Evolutionary conservation across 2,797 vertebrate species (phyloP).

Genomic region (Holocentrus rufus): DNA sequence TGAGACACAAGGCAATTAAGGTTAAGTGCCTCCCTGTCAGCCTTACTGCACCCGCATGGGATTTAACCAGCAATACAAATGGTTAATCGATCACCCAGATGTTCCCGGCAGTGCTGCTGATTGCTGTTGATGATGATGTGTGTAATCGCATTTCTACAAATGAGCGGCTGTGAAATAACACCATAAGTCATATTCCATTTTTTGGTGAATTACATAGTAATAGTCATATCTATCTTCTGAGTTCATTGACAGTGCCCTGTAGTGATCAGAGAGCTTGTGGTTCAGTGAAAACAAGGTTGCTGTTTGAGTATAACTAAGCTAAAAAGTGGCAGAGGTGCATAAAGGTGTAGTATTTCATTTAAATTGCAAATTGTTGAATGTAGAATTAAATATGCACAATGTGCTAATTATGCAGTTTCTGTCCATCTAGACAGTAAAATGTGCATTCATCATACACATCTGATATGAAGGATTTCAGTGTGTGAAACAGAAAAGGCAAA

Average conservation of each 20-base stretch:
- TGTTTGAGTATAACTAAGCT: conserved; percentile 13
- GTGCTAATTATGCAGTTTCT: conserved; percentile 28
- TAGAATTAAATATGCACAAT: conserved; percentile 22
- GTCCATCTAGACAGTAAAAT: conserved; percentile 9
- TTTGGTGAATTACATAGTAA: conserved; percentile 11
- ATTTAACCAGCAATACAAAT: conserved; percentile 26
- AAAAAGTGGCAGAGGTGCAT: neutral
- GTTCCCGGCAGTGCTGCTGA: conserved; percentile 9
- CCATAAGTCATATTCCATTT: conserved; percentile 11
- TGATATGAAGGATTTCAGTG: conserved; percentile 22
- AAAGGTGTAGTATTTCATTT: conserved; percentile 41
- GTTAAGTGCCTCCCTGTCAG: conserved; percentile 15
- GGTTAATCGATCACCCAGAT: conserved; percentile 30
- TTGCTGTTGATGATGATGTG: conserved; percentile 18
- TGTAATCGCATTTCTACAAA: conserved; percentile 5
- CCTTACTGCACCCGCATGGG: conserved; percentile 16
- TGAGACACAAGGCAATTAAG: conserved; percentile 12
- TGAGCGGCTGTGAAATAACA: conserved; percentile 3
- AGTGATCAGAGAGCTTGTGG: neutral
- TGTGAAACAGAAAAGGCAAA: neutral
- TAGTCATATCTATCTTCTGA: neutral
- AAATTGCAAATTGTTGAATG: conserved; percentile 40
- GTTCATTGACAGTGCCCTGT: neutral
- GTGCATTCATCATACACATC: conserved; percentile 22
- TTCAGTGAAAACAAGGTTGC: neutral